Conservation (phyloP, 2,888 invertebrate species). For the Acleris laterana region DNA sequence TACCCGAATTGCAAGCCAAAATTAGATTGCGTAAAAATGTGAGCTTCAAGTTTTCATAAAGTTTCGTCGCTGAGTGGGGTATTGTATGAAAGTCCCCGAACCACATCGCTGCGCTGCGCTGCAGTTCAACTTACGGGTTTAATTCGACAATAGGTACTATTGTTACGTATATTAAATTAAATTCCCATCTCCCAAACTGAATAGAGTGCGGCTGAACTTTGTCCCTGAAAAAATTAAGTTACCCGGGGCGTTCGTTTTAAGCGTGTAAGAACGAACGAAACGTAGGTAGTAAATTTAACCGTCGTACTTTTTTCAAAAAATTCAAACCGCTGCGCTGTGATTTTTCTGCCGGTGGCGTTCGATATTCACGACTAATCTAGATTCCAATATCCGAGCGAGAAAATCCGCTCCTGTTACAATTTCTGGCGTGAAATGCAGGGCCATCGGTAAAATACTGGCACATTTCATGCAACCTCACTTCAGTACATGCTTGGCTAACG, state of each 20-base stretch:
- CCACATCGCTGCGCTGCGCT: background rate
- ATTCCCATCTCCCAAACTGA: background rate
- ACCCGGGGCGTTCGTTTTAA: background rate
- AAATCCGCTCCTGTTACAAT: constrained; percentile 15
- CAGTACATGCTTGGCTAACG: no score
- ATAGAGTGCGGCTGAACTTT: background rate
- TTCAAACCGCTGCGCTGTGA: background rate
- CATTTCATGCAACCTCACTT: constrained; percentile 19
- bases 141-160: background rate
- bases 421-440: constrained; percentile 17
- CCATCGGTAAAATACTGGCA: constrained; percentile 1
- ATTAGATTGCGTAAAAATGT: no score
- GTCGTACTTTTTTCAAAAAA: constrained; percentile 14
- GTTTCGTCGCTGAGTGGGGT: constrained; percentile 5
- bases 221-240: background rate
- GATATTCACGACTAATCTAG: constrained; percentile 25
- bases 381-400: constrained; percentile 20
- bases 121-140: background rate
- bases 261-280: background rate
- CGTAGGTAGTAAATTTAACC: constrained; percentile 16
- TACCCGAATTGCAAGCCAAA: no score
- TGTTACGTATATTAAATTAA: background rate
- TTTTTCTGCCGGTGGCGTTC: constrained; percentile 12
- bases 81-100: background rate
- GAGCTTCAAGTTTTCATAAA: constrained; percentile 1